Evolutionary conservation across 1,140 invertebrate species (phyloP).

Genomic region (Harlomillsia oculata): DNA sequence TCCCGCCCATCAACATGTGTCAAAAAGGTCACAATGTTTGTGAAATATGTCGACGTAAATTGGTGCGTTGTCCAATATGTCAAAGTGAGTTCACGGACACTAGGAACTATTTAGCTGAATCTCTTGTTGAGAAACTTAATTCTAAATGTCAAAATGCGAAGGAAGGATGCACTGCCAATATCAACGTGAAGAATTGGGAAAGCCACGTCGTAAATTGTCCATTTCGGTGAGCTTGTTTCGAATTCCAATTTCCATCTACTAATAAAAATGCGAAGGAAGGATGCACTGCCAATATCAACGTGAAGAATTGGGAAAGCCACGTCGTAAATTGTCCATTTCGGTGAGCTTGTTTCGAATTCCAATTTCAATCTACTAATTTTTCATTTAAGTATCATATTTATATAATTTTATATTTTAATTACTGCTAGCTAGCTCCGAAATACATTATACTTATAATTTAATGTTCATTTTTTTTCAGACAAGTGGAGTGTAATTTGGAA

Average conservation of each 20-base stretch:
- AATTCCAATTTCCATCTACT: too few species aligned
- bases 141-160: conserved; percentile 6
- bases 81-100: conserved; percentile 1
- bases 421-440: too few species aligned
- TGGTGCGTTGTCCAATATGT: conserved; percentile 1
- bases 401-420: too few species aligned
- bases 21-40: conserved; percentile 5
- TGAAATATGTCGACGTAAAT: not conserved
- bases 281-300: not conserved
- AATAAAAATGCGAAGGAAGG: conserved; percentile 7
- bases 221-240: conserved; percentile 8
- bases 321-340: conserved; percentile 1
- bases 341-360: too few species aligned
- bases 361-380: too few species aligned
- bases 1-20: not conserved
- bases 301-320: conserved; percentile 10
- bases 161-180: not conserved
- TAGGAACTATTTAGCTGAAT: conserved; percentile 8
- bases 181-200: conserved; percentile 10
- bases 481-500: conserved; percentile 2
- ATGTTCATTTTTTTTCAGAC: not conserved
- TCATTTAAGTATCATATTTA: too few species aligned
- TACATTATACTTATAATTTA: too few species aligned
- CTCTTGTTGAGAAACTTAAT: conserved; percentile 7
- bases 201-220: not conserved